These are phyloP conservation scores for Micropterix aruncella DNA, from an alignment of 2,888 invertebrate species.

Conservation along the genomic window DNA sequence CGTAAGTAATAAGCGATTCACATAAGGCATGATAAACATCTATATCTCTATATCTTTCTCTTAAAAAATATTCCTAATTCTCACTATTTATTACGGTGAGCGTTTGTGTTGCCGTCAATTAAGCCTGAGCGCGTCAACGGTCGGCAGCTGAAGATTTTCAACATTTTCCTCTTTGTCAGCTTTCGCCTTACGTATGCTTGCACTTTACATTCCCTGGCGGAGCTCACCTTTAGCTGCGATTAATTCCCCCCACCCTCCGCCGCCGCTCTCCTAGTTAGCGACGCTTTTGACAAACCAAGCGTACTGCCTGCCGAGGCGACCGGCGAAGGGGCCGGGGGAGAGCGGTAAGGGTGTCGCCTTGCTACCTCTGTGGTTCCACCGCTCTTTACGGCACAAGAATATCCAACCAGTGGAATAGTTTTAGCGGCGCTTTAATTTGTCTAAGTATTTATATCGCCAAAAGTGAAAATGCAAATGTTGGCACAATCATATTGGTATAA, in stretches of 20 bases:
- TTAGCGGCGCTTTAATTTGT: no score
- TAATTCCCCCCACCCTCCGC: neutral
- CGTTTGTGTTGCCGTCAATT: no score
- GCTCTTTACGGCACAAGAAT: neutral
- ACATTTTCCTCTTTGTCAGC: neutral
- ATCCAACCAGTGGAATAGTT: neutral
- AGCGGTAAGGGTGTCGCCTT: neutral
- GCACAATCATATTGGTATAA: no score
- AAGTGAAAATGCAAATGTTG: no score
- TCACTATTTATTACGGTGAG: no score
- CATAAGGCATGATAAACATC: no score
- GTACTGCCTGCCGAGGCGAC: slow-evolving; percentile 10
- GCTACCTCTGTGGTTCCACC: slow-evolving; percentile 1
- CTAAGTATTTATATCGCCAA: no score
- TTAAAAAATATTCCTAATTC: no score
- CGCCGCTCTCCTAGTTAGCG: slow-evolving; percentile 4
- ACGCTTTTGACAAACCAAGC: slow-evolving; percentile 13
- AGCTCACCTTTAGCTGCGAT: neutral
- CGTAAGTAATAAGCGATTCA: no score
- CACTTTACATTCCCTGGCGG: neutral
- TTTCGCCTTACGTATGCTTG: slow-evolving; percentile 3
- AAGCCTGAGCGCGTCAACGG: neutral
- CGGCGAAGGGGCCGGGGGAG: neutral
- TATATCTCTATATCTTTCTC: no score
- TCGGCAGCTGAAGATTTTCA: neutral